Evolutionary conservation across 1,140 invertebrate genomes (phyloP).

Genomic region (Sogatella furcifera): DNA sequence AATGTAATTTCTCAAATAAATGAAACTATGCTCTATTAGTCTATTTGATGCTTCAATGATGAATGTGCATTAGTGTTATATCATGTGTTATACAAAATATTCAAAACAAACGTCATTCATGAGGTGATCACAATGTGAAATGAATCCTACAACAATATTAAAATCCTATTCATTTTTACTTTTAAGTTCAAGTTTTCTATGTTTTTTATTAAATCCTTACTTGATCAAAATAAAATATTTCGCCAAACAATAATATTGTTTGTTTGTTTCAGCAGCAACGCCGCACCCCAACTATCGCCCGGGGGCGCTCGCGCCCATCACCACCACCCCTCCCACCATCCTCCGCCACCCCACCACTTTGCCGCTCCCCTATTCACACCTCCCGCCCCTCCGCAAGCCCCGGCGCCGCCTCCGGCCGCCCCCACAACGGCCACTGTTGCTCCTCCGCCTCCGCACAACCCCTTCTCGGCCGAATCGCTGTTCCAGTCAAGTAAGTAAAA

Average conservation of each 20-base stretch:
- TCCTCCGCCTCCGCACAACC: constrained; percentile 44
- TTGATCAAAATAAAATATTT: too few relatives aligned
- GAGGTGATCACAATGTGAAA: too few relatives aligned
- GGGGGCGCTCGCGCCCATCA: constrained; percentile 33
- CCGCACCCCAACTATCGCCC: constrained; percentile 37
- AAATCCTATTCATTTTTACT: too few relatives aligned
- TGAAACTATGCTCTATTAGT: too few relatives aligned
- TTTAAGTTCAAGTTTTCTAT: too few relatives aligned
- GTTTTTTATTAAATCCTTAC: too few relatives aligned
- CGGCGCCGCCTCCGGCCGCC: constrained; percentile 33
- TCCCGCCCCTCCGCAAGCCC: constrained; percentile 9
- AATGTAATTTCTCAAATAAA: too few relatives aligned
- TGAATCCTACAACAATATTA: too few relatives aligned
- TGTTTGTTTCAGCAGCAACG: constrained; percentile 35
- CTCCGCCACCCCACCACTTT: constrained; percentile 45
- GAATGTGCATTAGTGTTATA: too few relatives aligned
- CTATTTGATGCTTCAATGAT: too few relatives aligned
- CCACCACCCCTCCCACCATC: constrained; percentile 36
- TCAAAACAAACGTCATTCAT: too few relatives aligned
- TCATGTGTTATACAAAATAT: too few relatives aligned
- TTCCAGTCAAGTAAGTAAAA: constrained; percentile 66
- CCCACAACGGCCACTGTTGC: constrained; percentile 29
- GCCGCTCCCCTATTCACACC: constrained; percentile 38
- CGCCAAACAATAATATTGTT: constrained; percentile 8
- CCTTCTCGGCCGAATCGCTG: constrained; percentile 75